Evolutionary conservation across 2,113 vertebrate genomes (phyloP), one percentile per base, ranked within the genome.

Genomic region (Nibea albiflora): DNA sequence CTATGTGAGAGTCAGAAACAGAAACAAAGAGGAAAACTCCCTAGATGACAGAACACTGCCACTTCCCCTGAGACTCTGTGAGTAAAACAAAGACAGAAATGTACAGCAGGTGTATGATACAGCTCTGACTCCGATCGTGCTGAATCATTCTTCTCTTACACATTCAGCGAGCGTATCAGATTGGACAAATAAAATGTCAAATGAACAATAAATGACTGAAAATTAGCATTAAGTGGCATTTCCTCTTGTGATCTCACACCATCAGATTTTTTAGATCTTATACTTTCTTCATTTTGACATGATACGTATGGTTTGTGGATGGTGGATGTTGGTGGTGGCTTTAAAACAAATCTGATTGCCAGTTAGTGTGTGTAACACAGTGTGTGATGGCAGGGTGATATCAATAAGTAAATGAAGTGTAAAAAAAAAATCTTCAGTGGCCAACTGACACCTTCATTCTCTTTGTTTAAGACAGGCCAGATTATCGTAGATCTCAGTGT

Each of bases 1-100:
- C 28, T 26, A 3, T 44, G 70, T 65, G 49, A 44, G 26, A 78
- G 57, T 86, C 67, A 88, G 61, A 85, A 78, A 72, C 73, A 88
- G 82, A 91, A 70, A 91, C 39, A 76, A 76, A 81, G 73, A 89
- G 88, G 89, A 92, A 89, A 90, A 91, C 88, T 92, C 88, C 85
- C 88, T 63, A 53, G 66, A 68, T 84, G 54, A 87, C 75, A 88
- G 62, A 86, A 62, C 11, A 4, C 22, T 53, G 65, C 84, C 89
- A 90, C 88, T 88, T 91, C 85, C 87, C 81, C 75, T 62, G 80
- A 87, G 83, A 84, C 58, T 70, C 15, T 63, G 58, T 70, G 78
- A 84, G 84, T 87, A 79, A 84, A 85, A 84, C 42, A 1, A 78
- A 74, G 69, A 90, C 77, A 81, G 52, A 83, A 31, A 60, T 12